Evolutionary conservation across 1,140 invertebrate genomes (phyloP).

Genomic region (Nasonia giraulti): DNA sequence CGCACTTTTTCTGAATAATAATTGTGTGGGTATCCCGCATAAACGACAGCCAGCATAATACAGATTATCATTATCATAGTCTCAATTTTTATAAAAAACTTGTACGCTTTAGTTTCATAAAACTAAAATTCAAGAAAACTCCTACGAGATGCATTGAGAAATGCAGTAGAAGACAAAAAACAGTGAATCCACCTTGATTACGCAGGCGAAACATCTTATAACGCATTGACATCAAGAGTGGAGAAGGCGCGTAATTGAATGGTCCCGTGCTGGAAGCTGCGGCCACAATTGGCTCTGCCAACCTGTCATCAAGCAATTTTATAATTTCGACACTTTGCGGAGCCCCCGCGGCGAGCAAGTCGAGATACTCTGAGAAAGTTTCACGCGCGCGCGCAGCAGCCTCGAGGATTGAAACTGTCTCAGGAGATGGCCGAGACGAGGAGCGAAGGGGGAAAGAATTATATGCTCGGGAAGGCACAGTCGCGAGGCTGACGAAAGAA

Average conservation of each 20-base stretch:
- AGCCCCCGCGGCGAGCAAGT: background rate
- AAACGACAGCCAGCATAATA: no score
- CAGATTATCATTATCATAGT: no score
- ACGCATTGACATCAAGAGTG: background rate
- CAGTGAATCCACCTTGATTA: background rate
- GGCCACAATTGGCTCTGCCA: background rate
- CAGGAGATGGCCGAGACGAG: background rate
- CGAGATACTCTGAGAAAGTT: slow-evolving; percentile 1
- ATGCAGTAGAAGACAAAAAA: background rate
- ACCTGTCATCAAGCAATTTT: slow-evolving; percentile 62
- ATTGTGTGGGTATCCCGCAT: no score
- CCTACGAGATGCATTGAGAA: background rate
- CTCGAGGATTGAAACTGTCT: background rate
- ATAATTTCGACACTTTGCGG: slow-evolving; percentile 30
- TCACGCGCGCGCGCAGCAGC: background rate
- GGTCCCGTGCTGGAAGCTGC: background rate
- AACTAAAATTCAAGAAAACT: background rate
- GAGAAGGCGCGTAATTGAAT: background rate
- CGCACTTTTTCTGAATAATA: background rate
- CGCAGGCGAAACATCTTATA: background rate
- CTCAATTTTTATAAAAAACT: no score
- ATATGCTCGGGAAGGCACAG: background rate
- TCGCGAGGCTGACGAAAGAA: background rate
- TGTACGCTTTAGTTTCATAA: background rate
- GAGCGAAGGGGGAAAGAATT: background rate